Evolutionary conservation across 2,888 invertebrate species (phyloP).

Genomic region (Hyposoter didymator): DNA sequence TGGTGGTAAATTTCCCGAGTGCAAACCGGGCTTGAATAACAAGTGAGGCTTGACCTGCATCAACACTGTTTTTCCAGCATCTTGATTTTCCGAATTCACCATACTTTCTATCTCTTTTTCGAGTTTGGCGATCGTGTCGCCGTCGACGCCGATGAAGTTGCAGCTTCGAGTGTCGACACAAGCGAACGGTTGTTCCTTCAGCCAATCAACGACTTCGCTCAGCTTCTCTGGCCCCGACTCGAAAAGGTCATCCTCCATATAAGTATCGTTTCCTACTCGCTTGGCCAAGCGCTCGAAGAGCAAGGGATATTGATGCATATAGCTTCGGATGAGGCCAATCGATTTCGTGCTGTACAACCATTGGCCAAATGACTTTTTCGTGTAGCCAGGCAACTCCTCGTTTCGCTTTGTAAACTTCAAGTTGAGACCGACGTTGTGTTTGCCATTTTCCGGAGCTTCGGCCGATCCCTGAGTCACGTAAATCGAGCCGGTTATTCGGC

Average conservation of each 20-base stretch:
- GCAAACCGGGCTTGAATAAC: conserved; percentile 88
- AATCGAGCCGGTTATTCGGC: conserved; percentile 94
- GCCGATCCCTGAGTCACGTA: conserved; percentile 85
- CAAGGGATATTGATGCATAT: conserved; percentile 90
- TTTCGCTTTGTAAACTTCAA: conserved; percentile 94
- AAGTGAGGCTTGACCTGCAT: conserved; percentile 93
- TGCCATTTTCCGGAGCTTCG: conserved; percentile 68
- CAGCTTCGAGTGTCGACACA: conserved; percentile 87
- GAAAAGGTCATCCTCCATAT: conserved; percentile 90
- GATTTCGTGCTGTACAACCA: conserved; percentile 95
- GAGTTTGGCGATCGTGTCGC: conserved; percentile 86
- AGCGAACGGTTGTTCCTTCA: conserved; percentile 89
- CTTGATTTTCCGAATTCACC: conserved; percentile 70
- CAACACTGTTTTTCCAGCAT: conserved; percentile 85
- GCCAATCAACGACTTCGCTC: conserved; percentile 87
- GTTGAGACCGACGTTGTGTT: conserved; percentile 94
- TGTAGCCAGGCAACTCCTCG: conserved; percentile 93
- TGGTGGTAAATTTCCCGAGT: conserved; percentile 87
- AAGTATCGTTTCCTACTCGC: conserved; percentile 86
- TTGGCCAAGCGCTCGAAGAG: conserved; percentile 88
- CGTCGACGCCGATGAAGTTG: conserved; percentile 90
- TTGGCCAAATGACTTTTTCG: conserved; percentile 87
- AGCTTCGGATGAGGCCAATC: conserved; percentile 89
- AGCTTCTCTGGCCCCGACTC: conserved; percentile 85
- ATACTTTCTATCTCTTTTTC: conserved; percentile 85